phyloP scores from a whole-genome alignment of 2,888 invertebrate species.

The Cantharis lateralis region DNA sequence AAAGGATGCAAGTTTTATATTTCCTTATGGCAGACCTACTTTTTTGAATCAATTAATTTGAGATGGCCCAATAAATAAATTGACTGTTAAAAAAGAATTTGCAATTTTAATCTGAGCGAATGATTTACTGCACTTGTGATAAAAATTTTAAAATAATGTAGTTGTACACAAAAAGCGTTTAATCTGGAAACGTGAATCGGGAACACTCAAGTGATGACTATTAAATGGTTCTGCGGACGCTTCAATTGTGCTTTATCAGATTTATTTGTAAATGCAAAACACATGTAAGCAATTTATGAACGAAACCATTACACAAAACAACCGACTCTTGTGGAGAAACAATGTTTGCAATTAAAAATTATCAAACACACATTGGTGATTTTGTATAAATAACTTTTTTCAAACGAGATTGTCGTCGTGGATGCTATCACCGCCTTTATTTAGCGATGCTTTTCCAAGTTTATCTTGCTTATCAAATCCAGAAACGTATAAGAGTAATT shows the following conservation, averaged over 20 bases:
- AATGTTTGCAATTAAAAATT: constrained; percentile 4
- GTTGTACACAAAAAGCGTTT: constrained; percentile 16
- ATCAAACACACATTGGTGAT: neutral
- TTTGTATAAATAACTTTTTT: neutral
- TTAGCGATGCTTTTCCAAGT: neutral
- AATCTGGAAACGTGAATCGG: constrained; percentile 20
- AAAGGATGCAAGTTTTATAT: neutral
- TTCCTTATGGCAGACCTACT: neutral
- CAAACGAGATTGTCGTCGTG: neutral
- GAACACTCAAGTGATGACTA: constrained; percentile 16
- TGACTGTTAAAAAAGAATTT: neutral
- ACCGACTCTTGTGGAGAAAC: neutral
- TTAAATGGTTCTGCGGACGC: constrained; percentile 17
- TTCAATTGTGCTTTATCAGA: constrained; percentile 19
- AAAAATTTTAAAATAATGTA: constrained; percentile 15
- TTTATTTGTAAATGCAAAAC: constrained; percentile 17
- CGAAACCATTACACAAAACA: constrained; percentile 5
- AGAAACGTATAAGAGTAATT: neutral
- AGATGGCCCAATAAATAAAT: neutral
- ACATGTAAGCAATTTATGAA: constrained; percentile 7
- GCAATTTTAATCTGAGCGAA: neutral
- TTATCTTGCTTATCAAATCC: neutral
- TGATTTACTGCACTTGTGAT: neutral
- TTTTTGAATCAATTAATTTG: neutral
- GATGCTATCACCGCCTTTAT: neutral